phyloP scores from a whole-genome alignment of 2,113 vertebrate genomes.

The Prunella himalayana region DNA sequence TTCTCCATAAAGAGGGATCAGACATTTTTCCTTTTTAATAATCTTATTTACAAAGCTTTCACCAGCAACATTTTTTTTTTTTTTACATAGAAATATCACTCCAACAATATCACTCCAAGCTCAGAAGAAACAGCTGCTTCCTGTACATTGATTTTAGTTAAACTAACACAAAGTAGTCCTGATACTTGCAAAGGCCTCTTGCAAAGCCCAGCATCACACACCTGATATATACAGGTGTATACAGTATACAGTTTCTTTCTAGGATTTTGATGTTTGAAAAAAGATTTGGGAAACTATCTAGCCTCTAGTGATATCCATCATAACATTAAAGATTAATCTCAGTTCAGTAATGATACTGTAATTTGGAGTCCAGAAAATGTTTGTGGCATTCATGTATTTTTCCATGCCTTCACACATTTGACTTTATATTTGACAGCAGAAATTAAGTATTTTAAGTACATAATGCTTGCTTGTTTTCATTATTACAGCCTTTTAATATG shows the following conservation, averaged over 20 bases:
- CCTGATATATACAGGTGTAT: no score
- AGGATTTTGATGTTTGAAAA: not conserved
- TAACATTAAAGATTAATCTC: not conserved
- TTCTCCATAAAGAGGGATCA: not conserved
- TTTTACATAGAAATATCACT: not conserved
- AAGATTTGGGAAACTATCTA: not conserved
- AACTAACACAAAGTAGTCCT: not conserved
- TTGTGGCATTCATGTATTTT: not conserved
- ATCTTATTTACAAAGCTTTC: not conserved
- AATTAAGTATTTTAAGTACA: not conserved
- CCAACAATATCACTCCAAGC: not conserved
- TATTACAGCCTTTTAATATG: not conserved
- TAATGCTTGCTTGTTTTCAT: not conserved
- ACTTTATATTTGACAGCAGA: not conserved
- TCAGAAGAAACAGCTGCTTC: not conserved
- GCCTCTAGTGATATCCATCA: not conserved
- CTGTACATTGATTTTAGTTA: not conserved
- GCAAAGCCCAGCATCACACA: not conserved
- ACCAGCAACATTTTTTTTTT: not conserved
- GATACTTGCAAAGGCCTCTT: not conserved
- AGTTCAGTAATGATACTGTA: not conserved
- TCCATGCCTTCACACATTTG: not conserved
- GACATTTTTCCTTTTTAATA: not conserved
- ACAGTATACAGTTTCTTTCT: not conserved
- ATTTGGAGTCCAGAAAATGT: not conserved